These are phyloP conservation scores for Aythya baeri DNA, from an alignment of 2,113 vertebrate genomes.

Conservation along the genomic window DNA sequence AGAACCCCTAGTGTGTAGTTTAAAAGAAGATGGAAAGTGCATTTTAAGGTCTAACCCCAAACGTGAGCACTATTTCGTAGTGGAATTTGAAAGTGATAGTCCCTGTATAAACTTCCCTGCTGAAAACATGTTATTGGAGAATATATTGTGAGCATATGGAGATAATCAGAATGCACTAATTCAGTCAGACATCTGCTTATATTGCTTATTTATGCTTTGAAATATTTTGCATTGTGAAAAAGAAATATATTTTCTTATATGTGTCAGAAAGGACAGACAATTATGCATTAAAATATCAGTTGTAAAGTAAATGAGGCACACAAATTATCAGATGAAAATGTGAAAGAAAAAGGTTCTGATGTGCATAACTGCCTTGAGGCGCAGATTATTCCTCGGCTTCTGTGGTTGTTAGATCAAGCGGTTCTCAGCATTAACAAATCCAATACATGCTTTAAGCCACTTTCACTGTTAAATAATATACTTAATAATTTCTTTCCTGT, in stretches of 20 bases:
- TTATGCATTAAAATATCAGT: neutral
- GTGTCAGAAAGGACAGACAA: neutral
- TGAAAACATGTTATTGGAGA: neutral
- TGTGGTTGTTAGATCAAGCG: neutral
- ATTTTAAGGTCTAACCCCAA: neutral
- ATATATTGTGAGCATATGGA: neutral
- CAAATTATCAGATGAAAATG: neutral
- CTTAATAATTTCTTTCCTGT: neutral
- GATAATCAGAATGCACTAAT: neutral
- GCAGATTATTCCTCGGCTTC: neutral
- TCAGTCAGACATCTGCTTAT: neutral
- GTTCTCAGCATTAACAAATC: neutral
- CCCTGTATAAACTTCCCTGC: neutral
- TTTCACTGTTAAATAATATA: neutral
- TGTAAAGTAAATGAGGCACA: neutral
- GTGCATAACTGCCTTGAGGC: neutral
- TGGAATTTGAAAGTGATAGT: neutral
- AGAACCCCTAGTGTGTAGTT: neutral
- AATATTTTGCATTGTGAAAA: neutral
- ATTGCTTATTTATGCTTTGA: neutral
- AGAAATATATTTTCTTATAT: neutral
- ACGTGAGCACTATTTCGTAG: neutral
- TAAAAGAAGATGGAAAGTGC: neutral
- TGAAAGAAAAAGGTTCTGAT: neutral
- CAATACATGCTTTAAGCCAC: neutral